Percentiles rank a stretch among this genome's conserved stretches.
These are phyloP conservation scores for Amphimallon solstitiale DNA, from an alignment of 2,888 invertebrate genomes.

Conservation along the genomic window DNA sequence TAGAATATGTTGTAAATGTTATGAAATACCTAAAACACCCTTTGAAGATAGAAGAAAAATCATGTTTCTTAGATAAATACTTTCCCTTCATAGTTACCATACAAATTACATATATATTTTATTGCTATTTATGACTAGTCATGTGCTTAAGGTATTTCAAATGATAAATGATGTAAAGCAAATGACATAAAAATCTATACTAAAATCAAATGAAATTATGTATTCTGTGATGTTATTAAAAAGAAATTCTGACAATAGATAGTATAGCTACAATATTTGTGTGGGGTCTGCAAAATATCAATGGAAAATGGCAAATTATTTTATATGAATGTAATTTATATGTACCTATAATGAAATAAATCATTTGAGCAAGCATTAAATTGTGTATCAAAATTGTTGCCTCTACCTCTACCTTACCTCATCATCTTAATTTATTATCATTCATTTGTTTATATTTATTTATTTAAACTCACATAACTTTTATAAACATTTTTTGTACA, in stretches of 20 bases:
- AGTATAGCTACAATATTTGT: conserved; percentile 49
- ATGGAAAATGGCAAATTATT: conserved; percentile 37
- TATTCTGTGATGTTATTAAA: conserved; percentile 50
- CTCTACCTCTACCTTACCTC: too few relatives aligned
- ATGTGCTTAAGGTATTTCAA: not conserved
- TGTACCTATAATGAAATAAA: conserved; percentile 55
- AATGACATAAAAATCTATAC: not conserved
- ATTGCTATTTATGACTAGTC: not conserved
- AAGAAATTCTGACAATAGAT: conserved; percentile 56
- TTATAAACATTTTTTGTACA: too few relatives aligned
- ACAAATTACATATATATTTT: not conserved
- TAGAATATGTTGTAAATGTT: conserved; percentile 14
- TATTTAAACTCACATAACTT: too few relatives aligned
- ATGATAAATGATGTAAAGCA: not conserved
- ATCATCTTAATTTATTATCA: not conserved
- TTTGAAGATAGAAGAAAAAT: too few relatives aligned
- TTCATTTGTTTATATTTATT: too few relatives aligned
- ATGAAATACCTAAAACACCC: not conserved
- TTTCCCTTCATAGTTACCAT: too few relatives aligned
- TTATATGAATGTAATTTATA: conserved; percentile 52
- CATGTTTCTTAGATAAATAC: too few relatives aligned
- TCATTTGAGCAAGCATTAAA: conserved; percentile 53
- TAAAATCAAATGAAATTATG: conserved; percentile 18
- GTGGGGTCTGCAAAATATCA: conserved; percentile 49
- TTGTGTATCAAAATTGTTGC: conserved; percentile 1